These are phyloP conservation scores for Spinus pinus DNA, from an alignment of 2,797 vertebrate species.

Conservation along the genomic window DNA sequence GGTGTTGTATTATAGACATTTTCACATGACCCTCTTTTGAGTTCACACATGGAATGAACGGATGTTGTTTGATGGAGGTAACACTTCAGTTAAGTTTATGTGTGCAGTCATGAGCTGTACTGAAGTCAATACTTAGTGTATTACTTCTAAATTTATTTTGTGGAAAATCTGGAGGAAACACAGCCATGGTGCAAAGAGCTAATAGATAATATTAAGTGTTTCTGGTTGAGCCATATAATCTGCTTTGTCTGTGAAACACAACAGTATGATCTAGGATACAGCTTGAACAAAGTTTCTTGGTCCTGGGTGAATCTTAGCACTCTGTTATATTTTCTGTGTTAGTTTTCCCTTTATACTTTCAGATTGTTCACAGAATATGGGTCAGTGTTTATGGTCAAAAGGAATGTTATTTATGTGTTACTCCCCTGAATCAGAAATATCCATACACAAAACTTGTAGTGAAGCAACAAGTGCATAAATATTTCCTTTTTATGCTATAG, in stretches of 20 bases:
- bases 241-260: not conserved
- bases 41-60: not conserved
- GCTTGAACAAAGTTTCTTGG: not conserved
- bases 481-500: not conserved
- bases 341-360: not conserved
- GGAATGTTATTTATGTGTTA: not conserved
- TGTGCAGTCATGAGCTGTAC: not conserved
- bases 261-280: not conserved
- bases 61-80: not conserved
- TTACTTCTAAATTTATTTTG: not conserved
- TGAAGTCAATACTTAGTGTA: not conserved
- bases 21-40: not conserved
- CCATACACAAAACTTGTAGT: not conserved
- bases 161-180: not conserved
- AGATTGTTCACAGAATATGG: slow-evolving; percentile 17
- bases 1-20: not conserved
- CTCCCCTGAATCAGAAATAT: not conserved
- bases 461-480: not conserved
- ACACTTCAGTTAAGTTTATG: not conserved
- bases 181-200: not conserved
- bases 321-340: not conserved
- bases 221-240: not conserved
- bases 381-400: not conserved
- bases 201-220: not conserved
- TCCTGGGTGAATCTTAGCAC: not conserved